A percentile compares a stretch with the other conserved stretches of the same genome.
phyloP scores from a whole-genome alignment of 1,140 invertebrate genomes.

The Trachymyrmex septentrionalis region DNA sequence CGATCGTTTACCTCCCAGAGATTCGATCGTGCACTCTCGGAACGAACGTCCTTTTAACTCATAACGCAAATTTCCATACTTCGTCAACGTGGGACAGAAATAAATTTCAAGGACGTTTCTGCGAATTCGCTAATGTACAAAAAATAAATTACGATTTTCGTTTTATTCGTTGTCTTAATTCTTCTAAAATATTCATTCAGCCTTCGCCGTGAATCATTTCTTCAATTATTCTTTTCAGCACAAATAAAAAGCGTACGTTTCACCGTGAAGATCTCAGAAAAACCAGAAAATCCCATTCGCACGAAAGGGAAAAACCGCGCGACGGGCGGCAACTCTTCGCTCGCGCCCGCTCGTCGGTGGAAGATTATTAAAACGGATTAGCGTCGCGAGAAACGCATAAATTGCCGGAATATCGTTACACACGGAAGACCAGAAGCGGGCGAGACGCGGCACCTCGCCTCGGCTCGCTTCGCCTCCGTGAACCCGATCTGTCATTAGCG shows the following conservation, averaged over 20 bases:
- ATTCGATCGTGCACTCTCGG: conserved; percentile 47
- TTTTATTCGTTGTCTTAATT: neutral
- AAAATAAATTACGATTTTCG: neutral
- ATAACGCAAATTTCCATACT: conserved; percentile 44
- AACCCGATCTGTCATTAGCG: conserved; percentile 84
- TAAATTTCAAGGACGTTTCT: conserved; percentile 2
- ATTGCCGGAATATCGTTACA: conserved; percentile 73
- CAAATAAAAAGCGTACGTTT: neutral
- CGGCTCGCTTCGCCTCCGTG: conserved; percentile 51
- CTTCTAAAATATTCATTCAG: neutral
- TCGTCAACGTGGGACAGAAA: conserved; percentile 4
- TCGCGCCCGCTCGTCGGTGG: neutral
- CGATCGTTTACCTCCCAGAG: conserved; percentile 54
- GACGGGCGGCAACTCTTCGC: conserved; percentile 8
- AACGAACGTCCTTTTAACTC: conserved; percentile 59
- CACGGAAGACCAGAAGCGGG: conserved; percentile 38
- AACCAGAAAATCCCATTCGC: neutral
- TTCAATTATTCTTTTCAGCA: neutral
- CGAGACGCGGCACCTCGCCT: conserved; percentile 1
- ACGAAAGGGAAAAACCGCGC: neutral
- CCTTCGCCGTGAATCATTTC: neutral
- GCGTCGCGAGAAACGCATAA: conserved; percentile 65
- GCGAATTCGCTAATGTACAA: neutral
- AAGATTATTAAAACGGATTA: conserved; percentile 68
- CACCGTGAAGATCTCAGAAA: neutral